A percentile compares a stretch with the other conserved stretches of the same genome.
phyloP scores from a whole-genome alignment of 2,888 invertebrate species.

The Halocaridina rubra region DNA sequence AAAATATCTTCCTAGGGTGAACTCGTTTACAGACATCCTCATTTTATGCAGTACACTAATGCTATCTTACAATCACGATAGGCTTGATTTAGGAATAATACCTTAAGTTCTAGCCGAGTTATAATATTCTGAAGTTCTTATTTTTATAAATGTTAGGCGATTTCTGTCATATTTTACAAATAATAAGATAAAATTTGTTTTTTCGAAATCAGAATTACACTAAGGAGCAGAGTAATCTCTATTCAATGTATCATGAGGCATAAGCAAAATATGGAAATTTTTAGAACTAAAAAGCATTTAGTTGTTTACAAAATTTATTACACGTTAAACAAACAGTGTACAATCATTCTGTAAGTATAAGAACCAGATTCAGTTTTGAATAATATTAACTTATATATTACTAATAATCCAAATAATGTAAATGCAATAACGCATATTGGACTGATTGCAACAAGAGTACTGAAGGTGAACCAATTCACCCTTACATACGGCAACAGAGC shows the following conservation, averaged over 20 bases:
- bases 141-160: too few relatives aligned
- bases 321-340: slow-evolving; percentile 62
- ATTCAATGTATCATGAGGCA: background rate
- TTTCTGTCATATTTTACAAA: too few relatives aligned
- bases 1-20: too few relatives aligned
- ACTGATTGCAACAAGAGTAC: slow-evolving; percentile 55
- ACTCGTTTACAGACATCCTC: too few relatives aligned
- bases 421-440: slow-evolving; percentile 58
- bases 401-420: slow-evolving; percentile 52
- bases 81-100: too few relatives aligned
- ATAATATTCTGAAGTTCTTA: too few relatives aligned
- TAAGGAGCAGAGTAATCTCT: background rate
- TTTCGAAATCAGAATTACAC: too few relatives aligned
- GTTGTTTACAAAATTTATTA: slow-evolving; percentile 64
- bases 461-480: slow-evolving; percentile 56
- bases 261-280: background rate
- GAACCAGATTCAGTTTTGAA: slow-evolving; percentile 54
- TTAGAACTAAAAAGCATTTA: background rate
- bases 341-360: slow-evolving; percentile 63
- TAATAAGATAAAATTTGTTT: too few relatives aligned
- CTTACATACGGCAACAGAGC: slow-evolving; percentile 56
- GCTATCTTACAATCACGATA: too few relatives aligned
- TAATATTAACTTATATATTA: slow-evolving; percentile 58
- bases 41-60: too few relatives aligned
- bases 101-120: too few relatives aligned